Conservation (phyloP, 2,888 invertebrate genomes). For the Chymomyza fuscimana region DNA sequence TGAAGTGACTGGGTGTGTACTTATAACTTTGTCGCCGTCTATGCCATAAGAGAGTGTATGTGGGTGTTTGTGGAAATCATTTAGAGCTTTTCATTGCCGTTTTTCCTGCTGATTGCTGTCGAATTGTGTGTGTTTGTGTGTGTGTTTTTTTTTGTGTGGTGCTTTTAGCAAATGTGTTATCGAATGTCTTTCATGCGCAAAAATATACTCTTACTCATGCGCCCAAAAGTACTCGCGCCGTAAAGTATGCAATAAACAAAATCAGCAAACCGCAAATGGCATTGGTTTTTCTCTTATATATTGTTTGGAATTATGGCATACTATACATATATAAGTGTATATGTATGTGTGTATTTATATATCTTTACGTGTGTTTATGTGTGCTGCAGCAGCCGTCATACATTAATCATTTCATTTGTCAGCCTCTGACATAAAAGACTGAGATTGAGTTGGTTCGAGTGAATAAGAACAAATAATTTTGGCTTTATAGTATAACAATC, state of each 20-base stretch:
- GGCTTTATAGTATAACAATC: slow-evolving; percentile 10
- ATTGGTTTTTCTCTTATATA: slow-evolving; percentile 16
- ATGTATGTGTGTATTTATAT: slow-evolving; percentile 6
- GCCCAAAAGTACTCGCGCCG: slow-evolving; percentile 3
- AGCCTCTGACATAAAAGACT: slow-evolving; percentile 5
- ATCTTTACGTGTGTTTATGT: slow-evolving; percentile 41
- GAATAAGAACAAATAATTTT: neutral
- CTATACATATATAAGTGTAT: neutral
- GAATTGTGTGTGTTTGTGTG: neutral
- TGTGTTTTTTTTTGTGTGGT: slow-evolving; percentile 28
- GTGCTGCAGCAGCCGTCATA: slow-evolving; percentile 33
- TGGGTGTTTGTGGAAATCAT: neutral
- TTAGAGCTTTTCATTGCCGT: neutral
- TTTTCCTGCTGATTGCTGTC: neutral
- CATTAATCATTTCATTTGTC: slow-evolving; percentile 61
- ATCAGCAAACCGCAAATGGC: slow-evolving; percentile 28
- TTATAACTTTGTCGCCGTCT: neutral
- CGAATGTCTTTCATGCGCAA: slow-evolving; percentile 51
- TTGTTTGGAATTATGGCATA: neutral
- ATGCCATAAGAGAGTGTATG: neutral
- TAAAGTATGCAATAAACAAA: slow-evolving; percentile 13
- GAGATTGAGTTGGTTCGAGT: neutral
- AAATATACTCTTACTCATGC: slow-evolving; percentile 49
- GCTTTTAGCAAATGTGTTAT: slow-evolving; percentile 42
- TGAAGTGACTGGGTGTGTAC: too few species aligned